phyloP scores from a whole-genome alignment of 2,113 vertebrate genomes.

The Podarcis cretensis region DNA sequence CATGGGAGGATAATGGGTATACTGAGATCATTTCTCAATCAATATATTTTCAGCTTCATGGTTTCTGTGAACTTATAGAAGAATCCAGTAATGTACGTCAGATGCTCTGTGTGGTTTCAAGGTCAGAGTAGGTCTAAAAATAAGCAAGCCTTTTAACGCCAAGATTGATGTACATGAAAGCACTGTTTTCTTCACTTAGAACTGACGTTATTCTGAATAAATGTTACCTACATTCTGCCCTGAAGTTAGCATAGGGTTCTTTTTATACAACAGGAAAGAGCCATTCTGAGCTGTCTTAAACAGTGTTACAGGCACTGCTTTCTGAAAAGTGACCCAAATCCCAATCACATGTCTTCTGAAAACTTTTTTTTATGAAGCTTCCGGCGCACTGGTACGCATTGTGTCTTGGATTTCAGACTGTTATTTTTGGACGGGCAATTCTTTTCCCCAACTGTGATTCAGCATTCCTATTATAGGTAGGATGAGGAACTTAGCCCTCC shows the following conservation, averaged over 20 bases:
- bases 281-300: neutral
- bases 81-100: constrained; percentile 30
- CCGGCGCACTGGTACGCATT: neutral
- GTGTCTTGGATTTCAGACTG: neutral
- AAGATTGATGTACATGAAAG: neutral
- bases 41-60: neutral
- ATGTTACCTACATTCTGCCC: neutral
- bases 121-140: neutral
- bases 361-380: neutral
- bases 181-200: constrained; percentile 13
- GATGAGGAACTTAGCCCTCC: neutral
- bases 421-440: neutral
- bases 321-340: neutral
- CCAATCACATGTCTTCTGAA: neutral
- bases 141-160: neutral
- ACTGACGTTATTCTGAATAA: neutral
- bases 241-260: neutral
- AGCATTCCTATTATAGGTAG: neutral
- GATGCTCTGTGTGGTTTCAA: constrained; percentile 34
- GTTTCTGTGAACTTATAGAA: neutral
- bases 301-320: neutral
- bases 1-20: neutral
- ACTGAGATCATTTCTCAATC: neutral
- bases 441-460: neutral
- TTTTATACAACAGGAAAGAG: neutral